Evolutionary conservation across 2,113 vertebrate genomes (phyloP).

Genomic region (Nanorana parkeri): DNA sequence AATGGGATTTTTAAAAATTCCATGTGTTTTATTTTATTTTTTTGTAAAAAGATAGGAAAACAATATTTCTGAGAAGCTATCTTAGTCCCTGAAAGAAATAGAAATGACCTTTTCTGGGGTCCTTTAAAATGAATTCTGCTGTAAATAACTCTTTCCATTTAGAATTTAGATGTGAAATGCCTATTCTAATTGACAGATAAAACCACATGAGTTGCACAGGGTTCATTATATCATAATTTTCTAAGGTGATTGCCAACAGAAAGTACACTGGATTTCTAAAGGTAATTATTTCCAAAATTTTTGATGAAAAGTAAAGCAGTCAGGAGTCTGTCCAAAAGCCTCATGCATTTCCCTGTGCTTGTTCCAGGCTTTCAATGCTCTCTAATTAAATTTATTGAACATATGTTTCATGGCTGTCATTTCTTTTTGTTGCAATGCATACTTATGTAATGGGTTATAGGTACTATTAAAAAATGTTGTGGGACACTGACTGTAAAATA

Average conservation of each 20-base stretch:
- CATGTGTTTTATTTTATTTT: no score
- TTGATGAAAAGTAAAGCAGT: constrained; percentile 50
- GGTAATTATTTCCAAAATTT: constrained; percentile 47
- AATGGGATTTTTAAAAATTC: neutral
- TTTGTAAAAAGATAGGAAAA: neutral
- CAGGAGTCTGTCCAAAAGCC: constrained; percentile 47
- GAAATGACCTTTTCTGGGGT: constrained; percentile 9
- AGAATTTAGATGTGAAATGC: constrained; percentile 41
- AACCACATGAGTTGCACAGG: constrained; percentile 27
- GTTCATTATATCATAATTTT: constrained; percentile 51
- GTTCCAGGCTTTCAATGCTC: constrained; percentile 23
- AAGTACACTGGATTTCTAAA: constrained; percentile 37
- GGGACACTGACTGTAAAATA: neutral
- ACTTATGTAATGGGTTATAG: constrained; percentile 11
- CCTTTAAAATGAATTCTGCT: neutral
- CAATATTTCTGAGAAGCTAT: neutral
- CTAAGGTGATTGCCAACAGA: constrained; percentile 43
- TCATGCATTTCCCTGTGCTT: constrained; percentile 38
- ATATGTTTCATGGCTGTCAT: constrained; percentile 48
- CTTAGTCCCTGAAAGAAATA: constrained; percentile 4
- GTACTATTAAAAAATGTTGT: neutral
- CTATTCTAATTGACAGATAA: constrained; percentile 49
- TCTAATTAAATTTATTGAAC: constrained; percentile 49
- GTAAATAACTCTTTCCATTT: constrained; percentile 34
- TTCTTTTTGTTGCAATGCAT: constrained; percentile 40